A percentile compares a stretch with the other conserved stretches of the same genome.
Evolutionary conservation across 2,888 invertebrate genomes (phyloP).

Genomic region (Melieria omissa): DNA sequence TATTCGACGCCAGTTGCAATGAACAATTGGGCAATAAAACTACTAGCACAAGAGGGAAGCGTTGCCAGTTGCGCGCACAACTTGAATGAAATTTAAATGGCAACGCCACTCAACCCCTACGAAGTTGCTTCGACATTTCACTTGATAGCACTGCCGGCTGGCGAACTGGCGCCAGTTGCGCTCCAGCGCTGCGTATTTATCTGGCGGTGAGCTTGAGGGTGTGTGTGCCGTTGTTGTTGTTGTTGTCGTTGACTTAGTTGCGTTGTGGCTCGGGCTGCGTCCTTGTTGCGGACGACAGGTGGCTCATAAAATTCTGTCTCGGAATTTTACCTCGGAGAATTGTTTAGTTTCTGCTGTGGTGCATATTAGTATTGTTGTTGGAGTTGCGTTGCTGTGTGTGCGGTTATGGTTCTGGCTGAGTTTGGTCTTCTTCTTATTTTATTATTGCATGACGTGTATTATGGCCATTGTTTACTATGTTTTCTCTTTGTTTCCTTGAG

Average conservation of each 20-base stretch:
- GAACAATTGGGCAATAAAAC: no score
- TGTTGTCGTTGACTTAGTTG: background rate
- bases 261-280: no score
- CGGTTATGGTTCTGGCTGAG: constrained; percentile 37
- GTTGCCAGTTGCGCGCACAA: no score
- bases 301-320: constrained; percentile 58
- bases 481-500: constrained; percentile 6
- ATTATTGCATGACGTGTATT: constrained; percentile 17
- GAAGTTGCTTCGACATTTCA: no score
- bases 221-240: constrained; percentile 1
- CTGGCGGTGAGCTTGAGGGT: background rate
- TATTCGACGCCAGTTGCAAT: no score
- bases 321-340: constrained; percentile 57
- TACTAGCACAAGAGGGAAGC: no score
- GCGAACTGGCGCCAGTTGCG: no score
- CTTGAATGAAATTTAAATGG: no score
- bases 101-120: no score
- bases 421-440: constrained; percentile 32
- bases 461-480: constrained; percentile 22
- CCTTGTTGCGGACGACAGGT: constrained; percentile 53
- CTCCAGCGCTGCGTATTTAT: no score
- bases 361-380: constrained; percentile 1
- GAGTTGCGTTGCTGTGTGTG: background rate
- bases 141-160: no score
- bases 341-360: constrained; percentile 42